Conservation (phyloP, 1,140 invertebrate genomes). For the Prorops nasuta region DNA sequence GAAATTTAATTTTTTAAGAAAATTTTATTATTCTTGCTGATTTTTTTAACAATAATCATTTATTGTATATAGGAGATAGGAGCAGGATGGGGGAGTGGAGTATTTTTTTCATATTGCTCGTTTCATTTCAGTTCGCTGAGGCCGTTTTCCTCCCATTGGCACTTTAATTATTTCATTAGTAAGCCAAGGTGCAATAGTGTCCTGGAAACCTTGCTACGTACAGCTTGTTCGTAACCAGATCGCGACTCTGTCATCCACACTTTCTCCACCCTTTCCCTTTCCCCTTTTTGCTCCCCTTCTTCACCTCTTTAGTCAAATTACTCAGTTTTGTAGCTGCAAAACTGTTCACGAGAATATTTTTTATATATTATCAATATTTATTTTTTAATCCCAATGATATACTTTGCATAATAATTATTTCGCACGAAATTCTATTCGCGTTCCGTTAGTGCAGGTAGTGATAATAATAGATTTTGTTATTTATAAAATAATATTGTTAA, state of each 20-base stretch:
- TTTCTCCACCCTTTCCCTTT: not conserved
- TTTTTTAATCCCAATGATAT: too few relatives aligned
- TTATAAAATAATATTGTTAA: not conserved
- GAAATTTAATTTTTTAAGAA: not conserved
- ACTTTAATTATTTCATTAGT: slow-evolving; percentile 22
- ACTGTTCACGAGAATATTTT: not conserved
- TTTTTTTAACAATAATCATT: too few relatives aligned
- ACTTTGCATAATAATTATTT: not conserved
- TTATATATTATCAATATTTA: too few relatives aligned
- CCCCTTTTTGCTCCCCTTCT: not conserved
- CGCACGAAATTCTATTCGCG: not conserved
- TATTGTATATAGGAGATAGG: too few relatives aligned
- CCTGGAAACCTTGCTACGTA: slow-evolving; percentile 8
- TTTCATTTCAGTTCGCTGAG: not conserved
- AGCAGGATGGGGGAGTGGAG: too few relatives aligned
- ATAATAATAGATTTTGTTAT: not conserved
- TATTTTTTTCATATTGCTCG: not conserved
- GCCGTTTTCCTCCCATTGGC: slow-evolving; percentile 3
- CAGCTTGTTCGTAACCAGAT: slow-evolving; percentile 4
- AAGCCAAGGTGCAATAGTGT: slow-evolving; percentile 8
- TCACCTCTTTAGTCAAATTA: not conserved
- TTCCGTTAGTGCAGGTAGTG: too few relatives aligned
- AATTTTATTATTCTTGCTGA: not conserved
- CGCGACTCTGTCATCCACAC: too few relatives aligned
- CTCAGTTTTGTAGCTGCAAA: too few relatives aligned